Conservation (phyloP, 1,140 invertebrate species). For the Coenobita brevimanus region DNA sequence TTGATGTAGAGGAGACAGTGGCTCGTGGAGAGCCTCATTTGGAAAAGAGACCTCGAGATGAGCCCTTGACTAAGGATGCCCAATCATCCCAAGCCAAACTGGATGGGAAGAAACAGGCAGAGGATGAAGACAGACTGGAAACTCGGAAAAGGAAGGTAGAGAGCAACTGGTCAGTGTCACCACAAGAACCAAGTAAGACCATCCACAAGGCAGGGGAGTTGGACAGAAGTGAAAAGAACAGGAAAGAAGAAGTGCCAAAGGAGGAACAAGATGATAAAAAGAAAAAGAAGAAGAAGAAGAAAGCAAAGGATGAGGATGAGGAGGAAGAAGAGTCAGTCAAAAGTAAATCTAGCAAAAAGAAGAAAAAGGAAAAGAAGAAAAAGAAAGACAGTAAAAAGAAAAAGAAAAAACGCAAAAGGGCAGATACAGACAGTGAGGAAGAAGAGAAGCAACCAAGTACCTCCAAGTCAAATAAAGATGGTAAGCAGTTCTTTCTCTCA, state of each 20-base stretch:
- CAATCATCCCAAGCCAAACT: neutral
- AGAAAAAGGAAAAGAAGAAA: slow-evolving; percentile 61
- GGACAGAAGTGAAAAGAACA: slow-evolving; percentile 9
- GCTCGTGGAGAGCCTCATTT: neutral
- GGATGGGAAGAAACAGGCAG: neutral
- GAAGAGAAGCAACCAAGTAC: slow-evolving; percentile 35
- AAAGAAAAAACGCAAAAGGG: slow-evolving; percentile 47
- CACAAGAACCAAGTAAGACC: slow-evolving; percentile 22
- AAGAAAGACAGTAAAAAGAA: slow-evolving; percentile 48
- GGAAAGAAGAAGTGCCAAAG: slow-evolving; percentile 24
- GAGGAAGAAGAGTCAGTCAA: slow-evolving; percentile 46
- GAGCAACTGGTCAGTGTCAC: neutral
- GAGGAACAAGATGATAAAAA: slow-evolving; percentile 19
- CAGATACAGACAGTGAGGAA: slow-evolving; percentile 38
- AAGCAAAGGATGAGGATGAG: slow-evolving; percentile 28
- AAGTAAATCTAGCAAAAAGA: slow-evolving; percentile 40
- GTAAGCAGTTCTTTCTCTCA: slow-evolving; percentile 11
- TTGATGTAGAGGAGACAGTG: neutral
- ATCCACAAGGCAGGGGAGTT: slow-evolving; percentile 8
- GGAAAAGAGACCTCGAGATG: slow-evolving; percentile 10
- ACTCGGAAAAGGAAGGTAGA: slow-evolving; percentile 21
- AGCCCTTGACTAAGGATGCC: neutral
- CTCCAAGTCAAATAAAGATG: slow-evolving; percentile 31
- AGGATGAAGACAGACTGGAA: slow-evolving; percentile 26
- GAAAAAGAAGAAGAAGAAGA: slow-evolving; percentile 54